Percentiles rank a stretch among this genome's conserved stretches.
These are phyloP conservation scores for Pandemis cinnamomeana DNA, from an alignment of 2,888 invertebrate species.

Conservation along the genomic window DNA sequence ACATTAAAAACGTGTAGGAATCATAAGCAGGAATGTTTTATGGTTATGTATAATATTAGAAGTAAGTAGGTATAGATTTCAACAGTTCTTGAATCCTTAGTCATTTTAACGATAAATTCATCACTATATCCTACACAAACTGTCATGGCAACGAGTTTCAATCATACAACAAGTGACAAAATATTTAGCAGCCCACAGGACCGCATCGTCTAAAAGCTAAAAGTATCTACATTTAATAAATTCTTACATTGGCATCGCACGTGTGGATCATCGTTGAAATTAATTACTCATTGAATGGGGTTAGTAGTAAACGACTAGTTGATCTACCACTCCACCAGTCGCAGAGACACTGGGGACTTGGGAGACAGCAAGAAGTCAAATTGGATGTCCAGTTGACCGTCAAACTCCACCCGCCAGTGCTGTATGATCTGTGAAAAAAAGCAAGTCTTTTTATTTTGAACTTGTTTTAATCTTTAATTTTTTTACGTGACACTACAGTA, in stretches of 20 bases:
- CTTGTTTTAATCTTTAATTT: too few relatives aligned
- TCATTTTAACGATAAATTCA: conserved; percentile 59
- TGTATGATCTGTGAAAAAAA: conserved; percentile 85
- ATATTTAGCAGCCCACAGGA: neutral
- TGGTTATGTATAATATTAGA: conserved; percentile 40
- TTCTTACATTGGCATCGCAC: conserved; percentile 34
- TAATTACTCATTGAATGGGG: conserved; percentile 13
- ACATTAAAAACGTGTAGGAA: conserved; percentile 30
- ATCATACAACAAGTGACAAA: conserved; percentile 8
- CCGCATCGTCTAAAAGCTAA: neutral
- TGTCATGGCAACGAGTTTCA: conserved; percentile 43
- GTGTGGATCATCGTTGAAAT: conserved; percentile 18
- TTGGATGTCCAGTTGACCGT: conserved; percentile 88
- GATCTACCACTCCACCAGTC: conserved; percentile 85
- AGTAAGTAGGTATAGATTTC: conserved; percentile 10
- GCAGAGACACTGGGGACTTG: conserved; percentile 88
- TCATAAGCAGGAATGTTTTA: conserved; percentile 50
- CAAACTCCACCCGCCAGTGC: conserved; percentile 88
- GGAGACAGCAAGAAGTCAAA: conserved; percentile 93
- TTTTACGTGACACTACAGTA: too few relatives aligned
- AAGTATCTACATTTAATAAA: conserved; percentile 16
- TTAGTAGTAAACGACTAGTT: neutral
- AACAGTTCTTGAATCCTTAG: conserved; percentile 7
- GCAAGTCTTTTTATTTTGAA: neutral
- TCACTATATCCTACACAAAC: conserved; percentile 60